A percentile compares a stretch with the other conserved stretches of the same genome.
Evolutionary conservation across 2,113 vertebrate species (phyloP).

Genomic region (Onychostruthus taczanowskii): DNA sequence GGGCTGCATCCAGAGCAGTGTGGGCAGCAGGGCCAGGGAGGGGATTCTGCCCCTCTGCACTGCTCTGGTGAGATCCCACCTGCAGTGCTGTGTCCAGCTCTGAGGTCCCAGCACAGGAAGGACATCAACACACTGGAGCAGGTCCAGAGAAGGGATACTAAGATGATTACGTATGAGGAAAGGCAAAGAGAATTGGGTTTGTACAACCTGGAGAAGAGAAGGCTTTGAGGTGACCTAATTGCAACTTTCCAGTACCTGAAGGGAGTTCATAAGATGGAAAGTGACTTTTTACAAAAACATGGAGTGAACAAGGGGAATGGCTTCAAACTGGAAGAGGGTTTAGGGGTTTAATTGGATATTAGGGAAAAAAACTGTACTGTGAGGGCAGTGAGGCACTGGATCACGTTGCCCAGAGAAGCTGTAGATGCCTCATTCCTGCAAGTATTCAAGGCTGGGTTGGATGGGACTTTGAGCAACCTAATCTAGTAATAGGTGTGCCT

Average conservation of each 20-base stretch:
- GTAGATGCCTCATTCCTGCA: neutral
- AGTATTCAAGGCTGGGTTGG: neutral
- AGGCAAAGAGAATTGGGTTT: neutral
- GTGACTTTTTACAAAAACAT: neutral
- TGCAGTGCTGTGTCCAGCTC: neutral
- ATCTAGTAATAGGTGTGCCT: too few relatives aligned
- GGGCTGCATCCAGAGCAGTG: neutral
- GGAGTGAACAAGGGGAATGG: neutral
- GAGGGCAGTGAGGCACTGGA: neutral
- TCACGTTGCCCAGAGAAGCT: neutral
- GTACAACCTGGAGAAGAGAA: neutral
- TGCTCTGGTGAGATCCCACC: neutral
- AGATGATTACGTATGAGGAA: neutral
- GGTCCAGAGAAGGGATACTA: neutral
- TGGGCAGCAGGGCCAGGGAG: neutral
- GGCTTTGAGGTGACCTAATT: neutral
- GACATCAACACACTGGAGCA: neutral
- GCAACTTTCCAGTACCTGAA: neutral
- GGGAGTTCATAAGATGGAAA: neutral
- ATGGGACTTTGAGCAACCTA: neutral
- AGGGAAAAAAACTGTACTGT: neutral
- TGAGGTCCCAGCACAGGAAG: neutral
- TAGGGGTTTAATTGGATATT: neutral
- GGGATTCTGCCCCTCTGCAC: neutral
- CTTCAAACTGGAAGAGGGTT: neutral